Percentiles rank a stretch among this genome's conserved stretches.
These are phyloP conservation scores for Sciurus carolinensis DNA, from an alignment of 2,797 vertebrate genomes.

Conservation along the genomic window DNA sequence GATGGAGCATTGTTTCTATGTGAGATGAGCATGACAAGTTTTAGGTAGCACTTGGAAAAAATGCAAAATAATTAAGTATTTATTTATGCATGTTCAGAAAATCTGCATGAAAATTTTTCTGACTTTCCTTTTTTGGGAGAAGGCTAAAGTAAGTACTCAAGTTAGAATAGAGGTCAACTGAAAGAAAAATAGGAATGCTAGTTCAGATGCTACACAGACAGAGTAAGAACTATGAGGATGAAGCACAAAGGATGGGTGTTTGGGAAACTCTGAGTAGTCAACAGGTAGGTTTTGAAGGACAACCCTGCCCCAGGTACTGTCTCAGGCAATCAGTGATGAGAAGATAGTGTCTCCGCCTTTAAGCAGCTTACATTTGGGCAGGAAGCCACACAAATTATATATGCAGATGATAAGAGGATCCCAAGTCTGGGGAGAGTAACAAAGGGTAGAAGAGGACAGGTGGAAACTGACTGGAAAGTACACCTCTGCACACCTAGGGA, in stretches of 20 bases:
- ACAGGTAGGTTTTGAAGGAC: not conserved
- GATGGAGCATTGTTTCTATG: not conserved
- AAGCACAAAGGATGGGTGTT: not conserved
- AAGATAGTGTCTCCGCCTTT: not conserved
- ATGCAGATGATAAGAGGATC: not conserved
- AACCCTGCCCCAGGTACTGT: not conserved
- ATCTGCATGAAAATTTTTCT: not conserved
- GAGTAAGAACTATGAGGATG: too few species aligned
- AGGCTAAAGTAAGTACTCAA: not conserved
- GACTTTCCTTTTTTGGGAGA: not conserved
- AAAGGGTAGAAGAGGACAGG: not conserved
- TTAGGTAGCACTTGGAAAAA: not conserved
- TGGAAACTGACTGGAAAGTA: not conserved
- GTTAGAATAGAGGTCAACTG: not conserved
- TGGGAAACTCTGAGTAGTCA: not conserved
- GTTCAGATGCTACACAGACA: too few species aligned
- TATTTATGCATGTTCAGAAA: not conserved
- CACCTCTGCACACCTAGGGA: too few species aligned
- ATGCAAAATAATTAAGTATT: not conserved
- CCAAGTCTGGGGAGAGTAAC: too few species aligned
- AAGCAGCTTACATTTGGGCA: not conserved
- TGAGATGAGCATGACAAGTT: not conserved
- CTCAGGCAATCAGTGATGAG: not conserved
- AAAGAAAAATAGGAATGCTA: too few species aligned
- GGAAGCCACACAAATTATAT: not conserved